Base-by-base conservation (phyloP, 2,113 vertebrate genomes). In the Pardalotus punctatus region DNA sequence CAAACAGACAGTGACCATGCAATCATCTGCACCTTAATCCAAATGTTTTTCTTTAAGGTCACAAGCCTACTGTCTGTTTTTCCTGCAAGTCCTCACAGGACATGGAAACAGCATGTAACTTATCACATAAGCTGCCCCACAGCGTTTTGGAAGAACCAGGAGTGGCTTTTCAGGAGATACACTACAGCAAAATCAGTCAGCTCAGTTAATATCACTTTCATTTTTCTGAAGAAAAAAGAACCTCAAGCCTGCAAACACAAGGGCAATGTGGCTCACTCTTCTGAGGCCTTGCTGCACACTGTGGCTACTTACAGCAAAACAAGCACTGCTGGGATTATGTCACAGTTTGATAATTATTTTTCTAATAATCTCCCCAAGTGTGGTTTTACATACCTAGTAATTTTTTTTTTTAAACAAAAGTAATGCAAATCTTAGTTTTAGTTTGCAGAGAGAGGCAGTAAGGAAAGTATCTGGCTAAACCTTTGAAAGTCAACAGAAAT, bases 401-500 rank as follows among this genome's bases (percentile, higher is more conserved):
- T 73, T 60, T 67, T 87, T 64, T 80, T 45, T 58, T 88, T 72
- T 65, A 70, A 31, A 5, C 31, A 57, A 51, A 82, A 77, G 60
- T 21, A 78, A 76, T 19, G 78, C 24, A 53, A 72, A 57, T 58
- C 76, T 42, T 92, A 92, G 35, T 56, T 77, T 66, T n/a, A 64
- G 31, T n/a, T 50, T 78, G 64, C 60, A 89, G 45, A 86, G 67
- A 70, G 77, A 90, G 53, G 58, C 14, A 6, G 72, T 8, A 11
- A 82, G 38, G 86, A 85, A 90, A 36, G 21, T 35, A 70, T 82
- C 86, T 93, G 64, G 64, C 58, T 92, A 92, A 95, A 76, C 12
- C 14, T 90, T 60, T 56, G 51, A 94, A 94, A 96, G 95, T 93
- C 92, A 97, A 95, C 81, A 94, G 22, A 93, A 90, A 38, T 38